Base-by-base conservation (phyloP, 2,888 invertebrate species). In the Tholera decimalis region DNA sequence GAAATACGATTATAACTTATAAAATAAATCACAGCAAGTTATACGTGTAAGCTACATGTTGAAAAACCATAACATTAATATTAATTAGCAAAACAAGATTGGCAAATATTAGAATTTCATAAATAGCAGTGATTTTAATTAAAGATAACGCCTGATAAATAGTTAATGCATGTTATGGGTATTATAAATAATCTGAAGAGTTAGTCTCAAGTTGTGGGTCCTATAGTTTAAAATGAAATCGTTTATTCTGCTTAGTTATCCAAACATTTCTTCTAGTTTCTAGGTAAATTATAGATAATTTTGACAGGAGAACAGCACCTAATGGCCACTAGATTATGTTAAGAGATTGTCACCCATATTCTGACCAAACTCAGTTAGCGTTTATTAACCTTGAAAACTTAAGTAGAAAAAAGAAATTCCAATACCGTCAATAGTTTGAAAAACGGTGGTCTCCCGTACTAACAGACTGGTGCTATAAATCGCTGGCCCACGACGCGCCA, bases 381-480 rank as follows among this genome's bases (percentile, higher is more conserved):
- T n/a, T n/a, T n/a, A n/a, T n/a, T n/a, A n/a, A n/a, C n/a, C n/a
- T n/a, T n/a, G n/a, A n/a, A n/a, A n/a, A n/a, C n/a, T n/a, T n/a
- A n/a, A n/a, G n/a, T n/a, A n/a, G n/a, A n/a, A n/a, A n/a, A 20
- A 58, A 51, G 41, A 30, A 18, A 37, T 35, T 44, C 46, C 60
- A 37, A 54, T 44, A 24, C 15, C 22, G 24, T 33, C 47, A 33
- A 51, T 37, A 35, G 6, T 53, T 22, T 18, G 26, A 28, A 24
- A 58, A 56, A 39, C 30, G 33, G 41, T 46, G 50, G 15, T 61
- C 85, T 83, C 83, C 60, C 73, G 71, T 33, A 63, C 85, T 85
- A 83, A 50, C 57, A 65, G 73, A 79, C 82, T 67, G 80, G 73
- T 76, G 83, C 79, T 83, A 89, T 92, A 92, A 92, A 92, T 92